These are phyloP conservation scores for Protophormia terraenovae DNA, from an alignment of 2,888 invertebrate species.

Conservation along the genomic window DNA sequence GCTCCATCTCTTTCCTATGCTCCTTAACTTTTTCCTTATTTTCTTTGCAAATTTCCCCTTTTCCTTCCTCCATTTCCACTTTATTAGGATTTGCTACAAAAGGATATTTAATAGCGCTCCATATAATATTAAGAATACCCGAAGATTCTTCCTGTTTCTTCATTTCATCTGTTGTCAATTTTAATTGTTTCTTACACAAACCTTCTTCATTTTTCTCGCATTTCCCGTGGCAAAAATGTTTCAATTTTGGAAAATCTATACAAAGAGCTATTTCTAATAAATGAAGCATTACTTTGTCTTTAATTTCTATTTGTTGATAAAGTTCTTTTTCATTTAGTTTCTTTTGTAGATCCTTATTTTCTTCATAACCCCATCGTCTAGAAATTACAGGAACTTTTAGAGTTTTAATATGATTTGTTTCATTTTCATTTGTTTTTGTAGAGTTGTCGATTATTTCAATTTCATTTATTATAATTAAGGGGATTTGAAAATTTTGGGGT, in stretches of 20 bases:
- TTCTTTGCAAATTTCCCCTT: background rate
- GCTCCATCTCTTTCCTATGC: background rate
- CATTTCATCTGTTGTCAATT: background rate
- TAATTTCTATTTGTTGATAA: background rate
- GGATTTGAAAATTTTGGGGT: background rate
- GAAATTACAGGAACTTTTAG: background rate
- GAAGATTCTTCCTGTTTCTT: background rate
- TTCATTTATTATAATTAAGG: background rate
- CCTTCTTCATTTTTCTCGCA: background rate
- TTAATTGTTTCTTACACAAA: background rate
- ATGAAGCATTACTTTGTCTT: constrained; percentile 3
- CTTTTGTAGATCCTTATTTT: background rate
- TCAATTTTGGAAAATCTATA: background rate
- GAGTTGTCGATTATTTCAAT: background rate
- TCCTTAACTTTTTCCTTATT: background rate
- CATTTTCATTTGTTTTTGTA: background rate
- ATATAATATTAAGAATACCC: background rate
- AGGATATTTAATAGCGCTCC: constrained; percentile 18
- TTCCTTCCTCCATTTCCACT: background rate
- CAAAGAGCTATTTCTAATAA: background rate
- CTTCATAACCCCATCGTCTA: background rate
- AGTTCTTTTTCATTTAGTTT: background rate
- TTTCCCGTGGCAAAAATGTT: background rate
- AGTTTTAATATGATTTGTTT: background rate
- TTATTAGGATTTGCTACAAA: background rate